phyloP scores from a whole-genome alignment of 2,888 invertebrate genomes.

The Aspidiotus rigidus region DNA sequence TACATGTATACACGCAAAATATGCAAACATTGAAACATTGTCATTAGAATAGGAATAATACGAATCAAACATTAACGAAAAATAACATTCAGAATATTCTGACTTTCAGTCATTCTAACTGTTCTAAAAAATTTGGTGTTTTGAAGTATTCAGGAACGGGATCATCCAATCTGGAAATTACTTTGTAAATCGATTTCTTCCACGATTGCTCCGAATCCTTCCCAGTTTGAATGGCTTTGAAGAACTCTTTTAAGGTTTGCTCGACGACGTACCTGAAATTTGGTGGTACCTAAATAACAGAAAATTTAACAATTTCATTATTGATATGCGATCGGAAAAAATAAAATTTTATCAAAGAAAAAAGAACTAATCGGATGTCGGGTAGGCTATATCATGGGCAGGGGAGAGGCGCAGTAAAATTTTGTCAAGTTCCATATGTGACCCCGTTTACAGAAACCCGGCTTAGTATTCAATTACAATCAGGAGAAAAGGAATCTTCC shows the following conservation, averaged over 20 bases:
- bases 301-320: neutral
- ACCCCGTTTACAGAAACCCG: too few species aligned
- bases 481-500: too few species aligned
- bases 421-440: too few species aligned
- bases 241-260: slow-evolving; percentile 96
- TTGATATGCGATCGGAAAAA: too few species aligned
- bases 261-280: slow-evolving; percentile 96
- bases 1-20: neutral
- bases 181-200: slow-evolving; percentile 99
- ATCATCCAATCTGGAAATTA: slow-evolving; percentile 98
- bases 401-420: too few species aligned
- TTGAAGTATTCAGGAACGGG: slow-evolving; percentile 99
- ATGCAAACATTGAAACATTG: neutral
- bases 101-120: slow-evolving; percentile 65
- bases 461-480: too few species aligned
- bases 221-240: slow-evolving; percentile 91
- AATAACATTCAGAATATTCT: neutral
- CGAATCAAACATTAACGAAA: neutral
- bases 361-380: too few species aligned
- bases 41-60: slow-evolving; percentile 10
- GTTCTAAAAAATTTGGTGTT: slow-evolving; percentile 97
- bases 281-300: slow-evolving; percentile 74
- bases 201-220: slow-evolving; percentile 98
- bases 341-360: too few species aligned
- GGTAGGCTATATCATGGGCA: too few species aligned